Conservation (phyloP, 2,113 vertebrate genomes). For the Lethenteron camtschaticum region DNA sequence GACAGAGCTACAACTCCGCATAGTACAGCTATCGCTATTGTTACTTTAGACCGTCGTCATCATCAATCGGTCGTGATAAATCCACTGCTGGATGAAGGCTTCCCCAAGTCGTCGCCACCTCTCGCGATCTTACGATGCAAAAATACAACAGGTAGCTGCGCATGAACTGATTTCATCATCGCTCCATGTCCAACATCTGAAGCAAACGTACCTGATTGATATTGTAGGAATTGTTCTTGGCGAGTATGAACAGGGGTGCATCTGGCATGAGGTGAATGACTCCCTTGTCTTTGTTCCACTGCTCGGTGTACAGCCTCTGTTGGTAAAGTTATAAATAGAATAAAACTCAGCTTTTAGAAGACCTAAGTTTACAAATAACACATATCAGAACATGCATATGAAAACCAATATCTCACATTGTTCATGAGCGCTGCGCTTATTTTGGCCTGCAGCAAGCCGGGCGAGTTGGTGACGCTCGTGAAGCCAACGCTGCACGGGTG, state of each 20-base stretch:
- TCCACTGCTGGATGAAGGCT: too few relatives aligned
- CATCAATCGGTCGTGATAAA: too few relatives aligned
- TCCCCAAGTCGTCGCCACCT: too few relatives aligned
- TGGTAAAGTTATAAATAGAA: conserved; percentile 13
- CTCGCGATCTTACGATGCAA: too few relatives aligned
- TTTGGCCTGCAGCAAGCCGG: conserved; percentile 51
- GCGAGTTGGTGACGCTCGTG: conserved; percentile 51
- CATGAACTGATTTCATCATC: too few relatives aligned
- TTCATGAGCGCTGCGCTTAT: conserved; percentile 53
- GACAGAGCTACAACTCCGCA: too few relatives aligned
- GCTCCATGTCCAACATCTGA: too few relatives aligned
- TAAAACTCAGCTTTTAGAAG: neutral
- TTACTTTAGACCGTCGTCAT: too few relatives aligned
- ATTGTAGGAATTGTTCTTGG: conserved; percentile 1
- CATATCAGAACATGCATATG: neutral
- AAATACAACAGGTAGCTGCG: too few relatives aligned
- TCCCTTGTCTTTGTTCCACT: conserved; percentile 76
- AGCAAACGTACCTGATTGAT: neutral
- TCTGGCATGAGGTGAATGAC: conserved; percentile 25
- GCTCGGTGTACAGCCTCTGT: conserved; percentile 36
- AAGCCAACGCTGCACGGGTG: conserved; percentile 50
- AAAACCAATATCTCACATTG: conserved; percentile 27
- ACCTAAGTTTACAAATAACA: neutral
- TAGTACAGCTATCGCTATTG: too few relatives aligned
- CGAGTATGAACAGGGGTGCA: neutral